Conservation (phyloP, 2,888 invertebrate species). For the Bombylius discolor region DNA sequence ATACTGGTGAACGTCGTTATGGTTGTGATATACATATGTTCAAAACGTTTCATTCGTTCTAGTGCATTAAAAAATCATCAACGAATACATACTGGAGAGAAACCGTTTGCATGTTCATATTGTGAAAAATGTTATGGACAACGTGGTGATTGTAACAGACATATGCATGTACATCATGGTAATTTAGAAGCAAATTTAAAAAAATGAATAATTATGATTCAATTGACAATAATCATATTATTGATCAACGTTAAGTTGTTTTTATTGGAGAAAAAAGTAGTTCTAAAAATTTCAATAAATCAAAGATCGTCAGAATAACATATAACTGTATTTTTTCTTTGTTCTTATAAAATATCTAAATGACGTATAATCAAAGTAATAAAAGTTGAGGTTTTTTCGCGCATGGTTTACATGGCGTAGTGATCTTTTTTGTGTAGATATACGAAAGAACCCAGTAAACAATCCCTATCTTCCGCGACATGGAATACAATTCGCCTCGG, state of each 20-base stretch:
- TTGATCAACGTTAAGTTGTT: constrained; percentile 19
- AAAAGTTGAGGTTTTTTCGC: no score
- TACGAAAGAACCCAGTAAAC: no score
- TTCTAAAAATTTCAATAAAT: background rate
- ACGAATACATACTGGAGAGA: constrained; percentile 48
- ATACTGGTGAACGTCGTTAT: constrained; percentile 48
- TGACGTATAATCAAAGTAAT: no score
- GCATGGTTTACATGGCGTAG: no score
- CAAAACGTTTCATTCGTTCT: constrained; percentile 49
- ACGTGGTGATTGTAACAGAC: constrained; percentile 45
- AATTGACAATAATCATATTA: no score
- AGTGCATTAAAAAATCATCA: constrained; percentile 50
- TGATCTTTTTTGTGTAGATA: no score
- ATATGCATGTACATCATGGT: constrained; percentile 42
- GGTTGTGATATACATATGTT: constrained; percentile 50
- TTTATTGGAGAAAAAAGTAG: constrained; percentile 23
- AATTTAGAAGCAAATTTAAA: constrained; percentile 27
- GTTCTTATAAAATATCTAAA: no score
- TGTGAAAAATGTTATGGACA: constrained; percentile 43
- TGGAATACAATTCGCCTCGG: no score
- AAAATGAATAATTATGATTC: no score
- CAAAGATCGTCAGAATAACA: no score
- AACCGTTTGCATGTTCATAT: constrained; percentile 42
- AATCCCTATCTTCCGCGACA: no score
- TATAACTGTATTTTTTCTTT: no score